phyloP scores from a whole-genome alignment of 2,797 vertebrate genomes.

The Myiotriccus ornatus region DNA sequence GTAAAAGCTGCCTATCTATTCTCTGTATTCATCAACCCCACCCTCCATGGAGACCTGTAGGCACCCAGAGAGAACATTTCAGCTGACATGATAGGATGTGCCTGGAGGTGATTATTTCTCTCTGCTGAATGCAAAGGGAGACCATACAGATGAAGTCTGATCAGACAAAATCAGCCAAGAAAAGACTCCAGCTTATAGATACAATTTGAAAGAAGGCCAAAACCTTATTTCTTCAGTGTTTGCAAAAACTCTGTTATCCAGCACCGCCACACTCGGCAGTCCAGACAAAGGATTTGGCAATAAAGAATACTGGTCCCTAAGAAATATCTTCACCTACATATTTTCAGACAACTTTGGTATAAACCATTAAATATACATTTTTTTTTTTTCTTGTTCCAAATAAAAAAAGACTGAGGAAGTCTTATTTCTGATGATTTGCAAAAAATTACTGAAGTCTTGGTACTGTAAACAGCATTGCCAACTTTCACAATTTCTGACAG shows the following conservation, averaged over 20 bases:
- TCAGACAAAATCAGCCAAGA: background rate
- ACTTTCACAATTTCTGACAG: background rate
- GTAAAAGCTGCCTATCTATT: conserved; percentile 9
- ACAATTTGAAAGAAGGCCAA: background rate
- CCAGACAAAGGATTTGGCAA: background rate
- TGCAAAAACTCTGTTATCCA: background rate
- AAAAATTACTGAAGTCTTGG: background rate
- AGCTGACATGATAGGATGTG: background rate
- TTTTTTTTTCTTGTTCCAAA: background rate
- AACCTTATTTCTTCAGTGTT: background rate
- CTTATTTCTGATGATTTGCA: background rate
- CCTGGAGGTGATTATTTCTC: conserved; percentile 41
- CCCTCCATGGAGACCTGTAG: background rate
- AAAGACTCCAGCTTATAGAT: background rate
- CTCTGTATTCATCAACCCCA: conserved; percentile 5
- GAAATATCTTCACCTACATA: background rate
- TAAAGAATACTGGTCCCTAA: background rate
- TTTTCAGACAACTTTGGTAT: background rate
- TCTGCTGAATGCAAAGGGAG: background rate
- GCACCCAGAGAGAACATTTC: background rate
- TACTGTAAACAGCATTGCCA: background rate
- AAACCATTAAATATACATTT: background rate
- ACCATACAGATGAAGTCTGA: background rate
- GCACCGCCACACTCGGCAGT: background rate
- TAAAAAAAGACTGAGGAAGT: background rate